These are phyloP conservation scores for Vultur gryphus DNA, from an alignment of 2,797 vertebrate genomes.

Conservation along the genomic window DNA sequence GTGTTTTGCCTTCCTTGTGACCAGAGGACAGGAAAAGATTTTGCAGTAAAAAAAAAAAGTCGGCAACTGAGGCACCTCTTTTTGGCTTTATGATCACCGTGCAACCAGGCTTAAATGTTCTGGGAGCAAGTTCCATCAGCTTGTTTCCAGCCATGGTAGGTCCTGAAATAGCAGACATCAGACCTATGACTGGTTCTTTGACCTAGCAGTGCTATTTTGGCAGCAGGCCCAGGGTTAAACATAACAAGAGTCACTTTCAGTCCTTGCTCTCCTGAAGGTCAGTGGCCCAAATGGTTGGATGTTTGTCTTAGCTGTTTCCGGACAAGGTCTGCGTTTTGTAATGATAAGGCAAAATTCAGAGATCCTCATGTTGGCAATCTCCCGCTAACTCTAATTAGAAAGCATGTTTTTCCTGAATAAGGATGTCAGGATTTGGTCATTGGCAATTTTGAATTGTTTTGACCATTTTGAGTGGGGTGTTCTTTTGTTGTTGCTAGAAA, in stretches of 20 bases:
- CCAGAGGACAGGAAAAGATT: not conserved
- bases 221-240: slow-evolving; percentile 60
- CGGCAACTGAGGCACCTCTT: not conserved
- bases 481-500: not conserved
- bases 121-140: slow-evolving; percentile 34
- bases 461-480: not conserved
- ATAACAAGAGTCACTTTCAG: slow-evolving; percentile 56
- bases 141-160: not conserved
- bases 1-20: not conserved
- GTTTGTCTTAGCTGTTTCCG: slow-evolving; percentile 51
- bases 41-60: not conserved
- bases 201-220: slow-evolving; percentile 49
- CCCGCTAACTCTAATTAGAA: not conserved
- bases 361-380: not conserved
- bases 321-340: slow-evolving; percentile 57
- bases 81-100: not conserved
- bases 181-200: slow-evolving; percentile 21
- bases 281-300: slow-evolving; percentile 56
- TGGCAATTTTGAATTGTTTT: not conserved
- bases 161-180: slow-evolving; percentile 53
- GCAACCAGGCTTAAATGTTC: slow-evolving; percentile 6
- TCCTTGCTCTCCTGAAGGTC: slow-evolving; percentile 54
- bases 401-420: not conserved
- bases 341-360: not conserved
- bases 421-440: not conserved